A percentile compares a stretch with the other conserved stretches of the same genome.
Evolutionary conservation across 1,140 invertebrate species (phyloP).

Genomic region (Coenobita brevimanus): DNA sequence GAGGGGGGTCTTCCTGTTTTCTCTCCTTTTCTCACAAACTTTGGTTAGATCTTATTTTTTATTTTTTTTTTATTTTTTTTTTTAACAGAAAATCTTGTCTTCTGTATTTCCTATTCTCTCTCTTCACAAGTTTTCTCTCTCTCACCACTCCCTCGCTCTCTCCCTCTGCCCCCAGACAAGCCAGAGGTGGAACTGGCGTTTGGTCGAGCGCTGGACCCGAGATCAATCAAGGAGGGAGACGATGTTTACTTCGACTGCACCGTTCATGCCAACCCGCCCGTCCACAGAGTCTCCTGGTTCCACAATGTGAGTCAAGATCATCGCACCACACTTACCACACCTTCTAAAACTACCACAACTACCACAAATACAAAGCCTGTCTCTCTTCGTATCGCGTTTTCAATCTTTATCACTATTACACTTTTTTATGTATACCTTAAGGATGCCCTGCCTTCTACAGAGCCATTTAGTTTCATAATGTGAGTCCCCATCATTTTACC

Average conservation of each 20-base stretch:
- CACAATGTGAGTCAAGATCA: slow-evolving; percentile 88
- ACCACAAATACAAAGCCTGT: no score
- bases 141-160: not conserved
- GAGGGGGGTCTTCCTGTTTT: not conserved
- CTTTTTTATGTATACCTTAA: no score
- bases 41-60: no score
- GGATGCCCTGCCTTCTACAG: no score
- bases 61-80: not conserved
- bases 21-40: not conserved
- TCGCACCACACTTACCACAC: no score
- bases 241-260: slow-evolving; percentile 93
- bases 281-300: slow-evolving; percentile 85
- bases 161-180: slow-evolving; percentile 27
- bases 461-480: no score
- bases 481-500: no score
- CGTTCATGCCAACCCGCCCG: slow-evolving; percentile 86
- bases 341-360: no score
- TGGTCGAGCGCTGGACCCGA: slow-evolving; percentile 41
- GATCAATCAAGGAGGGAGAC: slow-evolving; percentile 84
- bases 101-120: not conserved
- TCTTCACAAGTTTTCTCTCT: not conserved
- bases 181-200: slow-evolving; percentile 52
- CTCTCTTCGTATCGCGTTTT: no score
- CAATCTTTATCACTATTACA: no score
- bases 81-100: not conserved